Percentiles rank a stretch among this genome's conserved stretches.
These are phyloP conservation scores for Macrophya annulata DNA, from an alignment of 2,888 invertebrate genomes.

Conservation along the genomic window DNA sequence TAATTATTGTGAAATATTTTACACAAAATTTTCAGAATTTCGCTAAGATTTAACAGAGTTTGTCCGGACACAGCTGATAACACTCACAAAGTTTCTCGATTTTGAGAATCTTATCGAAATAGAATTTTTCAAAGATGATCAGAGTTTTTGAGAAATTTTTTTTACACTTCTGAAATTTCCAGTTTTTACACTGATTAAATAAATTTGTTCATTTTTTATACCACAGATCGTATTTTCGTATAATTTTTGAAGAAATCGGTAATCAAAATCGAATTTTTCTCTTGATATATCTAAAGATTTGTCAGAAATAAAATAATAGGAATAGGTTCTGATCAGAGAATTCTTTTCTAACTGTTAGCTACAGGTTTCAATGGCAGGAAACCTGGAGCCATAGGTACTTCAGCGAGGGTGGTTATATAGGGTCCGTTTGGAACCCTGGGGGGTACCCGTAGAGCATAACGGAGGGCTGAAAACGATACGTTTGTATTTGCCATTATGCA, in stretches of 20 bases:
- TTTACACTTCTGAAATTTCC: no score
- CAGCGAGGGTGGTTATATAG: slow-evolving; percentile 23
- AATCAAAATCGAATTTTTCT: background rate
- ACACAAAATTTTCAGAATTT: background rate
- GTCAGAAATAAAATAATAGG: background rate
- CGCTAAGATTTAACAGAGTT: no score
- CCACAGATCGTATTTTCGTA: no score
- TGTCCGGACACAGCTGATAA: no score
- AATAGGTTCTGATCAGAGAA: background rate
- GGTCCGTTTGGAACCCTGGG: slow-evolving; percentile 25
- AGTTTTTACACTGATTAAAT: background rate
- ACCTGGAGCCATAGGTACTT: slow-evolving; percentile 8
- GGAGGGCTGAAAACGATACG: slow-evolving; percentile 69
- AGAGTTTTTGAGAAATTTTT: no score
- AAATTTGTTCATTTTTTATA: no score
- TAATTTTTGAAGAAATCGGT: background rate
- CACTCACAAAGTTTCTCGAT: no score
- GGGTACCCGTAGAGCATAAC: slow-evolving; percentile 37
- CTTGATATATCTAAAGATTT: background rate
- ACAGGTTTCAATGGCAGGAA: slow-evolving; percentile 15
- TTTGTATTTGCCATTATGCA: slow-evolving; percentile 64
- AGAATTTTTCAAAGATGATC: no score
- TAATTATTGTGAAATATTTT: background rate
- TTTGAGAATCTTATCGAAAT: no score
- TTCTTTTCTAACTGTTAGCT: no score